phyloP scores from a whole-genome alignment of 1,140 invertebrate genomes.

The Caligus rogercresseyi region DNA sequence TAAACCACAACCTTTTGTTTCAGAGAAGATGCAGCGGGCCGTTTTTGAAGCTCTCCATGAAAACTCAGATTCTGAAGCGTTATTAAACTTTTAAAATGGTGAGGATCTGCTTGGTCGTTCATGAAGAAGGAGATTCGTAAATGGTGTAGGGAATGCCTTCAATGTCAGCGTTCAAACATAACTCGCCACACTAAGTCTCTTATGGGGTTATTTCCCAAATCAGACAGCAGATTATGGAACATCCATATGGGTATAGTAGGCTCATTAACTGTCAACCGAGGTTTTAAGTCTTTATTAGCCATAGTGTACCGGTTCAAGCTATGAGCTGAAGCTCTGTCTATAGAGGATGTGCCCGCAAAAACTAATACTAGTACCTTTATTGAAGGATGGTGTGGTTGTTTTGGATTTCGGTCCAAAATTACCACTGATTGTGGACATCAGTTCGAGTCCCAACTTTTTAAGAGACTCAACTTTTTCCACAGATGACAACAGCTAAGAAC shows the following conservation, averaged over 20 bases:
- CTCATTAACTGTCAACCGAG: neutral
- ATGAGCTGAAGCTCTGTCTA: neutral
- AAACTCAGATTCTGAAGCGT: no score
- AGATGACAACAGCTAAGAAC: constrained; percentile 17
- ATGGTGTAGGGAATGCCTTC: neutral
- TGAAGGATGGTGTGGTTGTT: neutral
- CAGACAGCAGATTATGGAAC: neutral
- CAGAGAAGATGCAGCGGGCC: no score
- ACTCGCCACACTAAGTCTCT: neutral
- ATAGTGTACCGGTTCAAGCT: neutral
- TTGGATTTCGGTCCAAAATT: neutral
- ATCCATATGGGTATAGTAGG: neutral
- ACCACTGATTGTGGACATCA: neutral
- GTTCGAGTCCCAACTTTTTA: neutral
- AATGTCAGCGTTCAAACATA: neutral
- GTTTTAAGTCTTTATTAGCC: neutral
- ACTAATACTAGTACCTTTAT: neutral
- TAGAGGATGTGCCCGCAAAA: neutral
- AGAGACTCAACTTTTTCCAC: neutral
- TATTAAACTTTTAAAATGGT: no score
- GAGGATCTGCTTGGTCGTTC: neutral
- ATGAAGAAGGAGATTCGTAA: neutral
- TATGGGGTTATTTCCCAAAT: neutral
- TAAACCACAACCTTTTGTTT: no score
- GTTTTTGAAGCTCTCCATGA: no score